These are phyloP conservation scores for Sweltsa coloradensis DNA, from an alignment of 1,140 invertebrate species.

Conservation along the genomic window DNA sequence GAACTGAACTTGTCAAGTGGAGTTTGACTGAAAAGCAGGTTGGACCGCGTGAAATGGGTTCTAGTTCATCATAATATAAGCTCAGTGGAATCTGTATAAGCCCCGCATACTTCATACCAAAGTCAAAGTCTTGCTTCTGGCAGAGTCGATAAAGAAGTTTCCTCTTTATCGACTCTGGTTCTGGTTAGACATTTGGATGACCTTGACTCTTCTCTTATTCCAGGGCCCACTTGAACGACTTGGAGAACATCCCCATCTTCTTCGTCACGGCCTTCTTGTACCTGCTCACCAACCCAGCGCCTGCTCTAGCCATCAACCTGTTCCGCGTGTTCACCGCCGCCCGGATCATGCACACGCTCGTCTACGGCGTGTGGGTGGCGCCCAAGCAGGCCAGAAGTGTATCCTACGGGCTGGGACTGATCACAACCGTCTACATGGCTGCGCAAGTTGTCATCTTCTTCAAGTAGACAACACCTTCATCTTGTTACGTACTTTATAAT, in stretches of 20 bases:
- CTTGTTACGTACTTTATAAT: no score
- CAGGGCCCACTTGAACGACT: constrained; percentile 54
- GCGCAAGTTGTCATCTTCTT: constrained; percentile 17
- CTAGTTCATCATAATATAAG: no score
- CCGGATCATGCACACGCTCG: constrained; percentile 44
- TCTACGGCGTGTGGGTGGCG: constrained; percentile 38
- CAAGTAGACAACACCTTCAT: no score
- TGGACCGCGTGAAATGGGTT: no score
- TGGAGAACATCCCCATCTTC: constrained; percentile 56
- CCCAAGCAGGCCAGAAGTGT: constrained; percentile 45
- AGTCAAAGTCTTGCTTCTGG: not conserved
- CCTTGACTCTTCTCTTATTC: constrained; percentile 16
- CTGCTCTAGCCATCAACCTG: constrained; percentile 37
- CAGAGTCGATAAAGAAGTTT: no score
- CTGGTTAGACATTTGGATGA: constrained; percentile 10
- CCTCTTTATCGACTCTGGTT: not conserved
- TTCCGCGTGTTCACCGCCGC: constrained; percentile 43
- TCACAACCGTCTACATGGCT: constrained; percentile 40
- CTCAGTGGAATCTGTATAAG: constrained; percentile 1
- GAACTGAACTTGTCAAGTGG: no score
- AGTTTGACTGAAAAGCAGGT: no score
- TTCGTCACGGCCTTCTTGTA: constrained; percentile 44
- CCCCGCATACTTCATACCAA: constrained; percentile 7
- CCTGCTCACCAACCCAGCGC: constrained; percentile 39
- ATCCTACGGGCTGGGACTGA: constrained; percentile 34